These are phyloP conservation scores for Saturnia pavonia DNA, from an alignment of 2,888 invertebrate species.

Conservation along the genomic window DNA sequence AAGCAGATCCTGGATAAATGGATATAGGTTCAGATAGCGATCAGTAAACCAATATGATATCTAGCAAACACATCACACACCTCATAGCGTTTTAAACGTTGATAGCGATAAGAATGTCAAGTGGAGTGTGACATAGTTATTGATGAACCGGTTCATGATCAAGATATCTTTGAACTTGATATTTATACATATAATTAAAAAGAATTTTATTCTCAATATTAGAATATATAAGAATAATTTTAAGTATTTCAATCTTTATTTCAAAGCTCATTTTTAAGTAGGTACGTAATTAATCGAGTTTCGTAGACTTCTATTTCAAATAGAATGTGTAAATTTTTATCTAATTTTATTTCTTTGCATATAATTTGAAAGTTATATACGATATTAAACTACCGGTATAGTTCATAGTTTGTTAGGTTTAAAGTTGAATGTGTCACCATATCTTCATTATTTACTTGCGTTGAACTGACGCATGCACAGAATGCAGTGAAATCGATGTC, in stretches of 20 bases:
- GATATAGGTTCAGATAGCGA: neutral
- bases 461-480: conserved; percentile 3
- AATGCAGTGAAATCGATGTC: conserved; percentile 51
- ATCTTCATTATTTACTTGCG: conserved; percentile 6
- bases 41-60: neutral
- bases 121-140: neutral
- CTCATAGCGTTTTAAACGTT: neutral
- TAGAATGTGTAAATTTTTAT: neutral
- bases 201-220: neutral
- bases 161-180: neutral
- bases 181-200: neutral
- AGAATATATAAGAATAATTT: neutral
- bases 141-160: neutral
- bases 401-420: neutral
- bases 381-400: neutral
- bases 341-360: neutral
- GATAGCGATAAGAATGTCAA: neutral
- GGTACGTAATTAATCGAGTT: neutral
- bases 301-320: neutral
- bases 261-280: neutral
- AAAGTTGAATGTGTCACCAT: neutral
- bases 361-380: neutral
- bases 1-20: neutral
- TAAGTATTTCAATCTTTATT: neutral
- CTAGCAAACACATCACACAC: neutral